phyloP scores from a whole-genome alignment of 30 jellyfish, hydroid and myxozoan species.

The Hydractinia echinata region DNA sequence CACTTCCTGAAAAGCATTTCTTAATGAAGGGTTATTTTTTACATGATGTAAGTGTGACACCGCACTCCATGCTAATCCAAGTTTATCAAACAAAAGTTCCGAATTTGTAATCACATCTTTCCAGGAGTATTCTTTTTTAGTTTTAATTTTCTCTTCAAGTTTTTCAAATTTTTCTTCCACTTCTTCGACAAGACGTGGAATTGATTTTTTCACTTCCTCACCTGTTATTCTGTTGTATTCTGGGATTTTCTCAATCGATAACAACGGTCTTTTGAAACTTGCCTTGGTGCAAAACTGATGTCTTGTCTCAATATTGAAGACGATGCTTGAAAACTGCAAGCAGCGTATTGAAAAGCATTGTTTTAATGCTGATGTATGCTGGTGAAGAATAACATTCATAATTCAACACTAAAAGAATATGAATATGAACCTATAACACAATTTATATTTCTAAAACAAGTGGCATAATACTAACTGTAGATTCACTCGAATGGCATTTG shows the following conservation, averaged over 20 bases:
- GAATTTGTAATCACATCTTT: slow-evolving; percentile 40
- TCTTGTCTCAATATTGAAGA: slow-evolving; percentile 39
- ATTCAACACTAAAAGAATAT: no score
- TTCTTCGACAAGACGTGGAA: slow-evolving; percentile 45
- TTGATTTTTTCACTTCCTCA: slow-evolving; percentile 46
- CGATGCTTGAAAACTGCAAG: slow-evolving; percentile 46
- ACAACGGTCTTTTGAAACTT: slow-evolving; percentile 36
- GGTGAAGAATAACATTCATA: no score
- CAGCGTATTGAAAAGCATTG: slow-evolving; percentile 52
- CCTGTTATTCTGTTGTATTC: slow-evolving; percentile 39
- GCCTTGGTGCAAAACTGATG: slow-evolving; percentile 38
- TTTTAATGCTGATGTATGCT: slow-evolving; percentile 11
- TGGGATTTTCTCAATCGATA: slow-evolving; percentile 30
- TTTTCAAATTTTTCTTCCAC: slow-evolving; percentile 35
- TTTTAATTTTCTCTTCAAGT: slow-evolving; percentile 36
- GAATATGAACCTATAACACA: no score
- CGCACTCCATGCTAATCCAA: slow-evolving; percentile 53
- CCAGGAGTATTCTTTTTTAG: slow-evolving; percentile 42
- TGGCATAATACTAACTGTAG: no score
- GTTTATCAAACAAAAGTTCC: slow-evolving; percentile 45
- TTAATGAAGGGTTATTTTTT: slow-evolving; percentile 41
- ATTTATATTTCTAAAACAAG: no score
- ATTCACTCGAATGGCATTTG: no score
- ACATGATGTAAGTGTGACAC: slow-evolving; percentile 65
- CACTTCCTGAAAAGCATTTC: slow-evolving; percentile 55